Evolutionary conservation across 2,888 invertebrate species (phyloP).

Genomic region (Anthophora plumipes): DNA sequence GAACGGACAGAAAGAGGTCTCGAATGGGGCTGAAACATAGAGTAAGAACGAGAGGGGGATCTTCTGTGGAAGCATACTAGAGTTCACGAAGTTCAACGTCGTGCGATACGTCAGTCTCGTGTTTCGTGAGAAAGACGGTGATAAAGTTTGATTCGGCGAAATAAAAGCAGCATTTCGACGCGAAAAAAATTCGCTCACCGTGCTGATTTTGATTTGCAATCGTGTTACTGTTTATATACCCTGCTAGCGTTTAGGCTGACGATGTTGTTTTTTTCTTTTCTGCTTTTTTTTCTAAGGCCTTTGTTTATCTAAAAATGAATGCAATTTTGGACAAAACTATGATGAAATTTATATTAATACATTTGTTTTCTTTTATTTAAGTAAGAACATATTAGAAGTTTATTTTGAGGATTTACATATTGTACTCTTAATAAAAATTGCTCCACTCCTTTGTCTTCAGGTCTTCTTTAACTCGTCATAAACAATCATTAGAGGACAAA

Average conservation of each 20-base stretch:
- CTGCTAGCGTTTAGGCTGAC: not conserved
- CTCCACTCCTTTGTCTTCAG: no score
- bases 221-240: not conserved
- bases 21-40: conserved; percentile 6
- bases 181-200: not conserved
- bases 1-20: not conserved
- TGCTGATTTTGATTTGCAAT: not conserved
- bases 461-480: no score
- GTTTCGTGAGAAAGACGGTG: conserved; percentile 54
- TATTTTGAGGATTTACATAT: no score
- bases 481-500: no score
- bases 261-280: not conserved
- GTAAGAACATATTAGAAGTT: no score
- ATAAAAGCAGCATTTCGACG: conserved; percentile 15
- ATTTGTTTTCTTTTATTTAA: no score
- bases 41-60: not conserved
- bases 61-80: conserved; percentile 27
- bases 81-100: conserved; percentile 52
- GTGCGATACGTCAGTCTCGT: conserved; percentile 48
- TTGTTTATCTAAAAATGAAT: no score
- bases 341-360: no score
- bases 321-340: no score
- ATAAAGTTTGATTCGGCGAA: conserved; percentile 46
- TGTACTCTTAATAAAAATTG: no score
- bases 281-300: no score